Evolutionary conservation across 2,888 invertebrate species (phyloP), one percentile per base, ranked within the genome.

Genomic region (Drosophila testacea): DNA sequence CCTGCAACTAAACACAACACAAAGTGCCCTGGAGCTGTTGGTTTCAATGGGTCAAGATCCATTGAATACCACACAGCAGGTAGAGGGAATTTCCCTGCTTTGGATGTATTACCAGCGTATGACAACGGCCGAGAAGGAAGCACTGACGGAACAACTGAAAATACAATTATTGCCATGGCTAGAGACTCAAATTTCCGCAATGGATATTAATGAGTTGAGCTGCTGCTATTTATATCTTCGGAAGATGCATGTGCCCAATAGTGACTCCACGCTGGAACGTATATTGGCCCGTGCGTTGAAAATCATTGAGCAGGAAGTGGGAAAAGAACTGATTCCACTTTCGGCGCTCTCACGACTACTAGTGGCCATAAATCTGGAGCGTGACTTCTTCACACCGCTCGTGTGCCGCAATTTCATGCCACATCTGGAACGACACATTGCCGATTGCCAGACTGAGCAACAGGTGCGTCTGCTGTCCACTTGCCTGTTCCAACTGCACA

Each of bases 391-490:
- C 63, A 92, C 92, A 4, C 91, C 92, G 48, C 90, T 92, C 42
- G 77, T 93, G 4, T 90, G 92, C 42, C 87, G 91, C 55, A 81
- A 92, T 64, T 85, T 93, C 34, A 73, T 93, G 54, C 93, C 93
- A 6, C 89, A 90, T 62, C 77, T 94, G 42, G 74, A 92, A 50
- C 65, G 81, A 11, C 82, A 91, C 59, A 72, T 92, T 80, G 89
- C 92, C 38, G 69, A 61, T 4, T 93, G 93, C 61, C 57, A 77
- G 2, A 90, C 77, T 38, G 86, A 89, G 10, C 91, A 93, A 57
- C 92, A 94, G 27, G 88, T 94, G 7, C 92, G 92, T 32, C 77
- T 93, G 27, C 75, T 94, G 27, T 93, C 94, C 27, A 92, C 93
- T 7, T 93, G 94, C 78, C 77, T 94, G 47, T 91, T 92, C 36